Percentiles rank a stretch among this genome's conserved stretches.
Evolutionary conservation across 53 echinoderm and acorn worm species (phyloP).

Genomic region (Arbacia lixula): DNA sequence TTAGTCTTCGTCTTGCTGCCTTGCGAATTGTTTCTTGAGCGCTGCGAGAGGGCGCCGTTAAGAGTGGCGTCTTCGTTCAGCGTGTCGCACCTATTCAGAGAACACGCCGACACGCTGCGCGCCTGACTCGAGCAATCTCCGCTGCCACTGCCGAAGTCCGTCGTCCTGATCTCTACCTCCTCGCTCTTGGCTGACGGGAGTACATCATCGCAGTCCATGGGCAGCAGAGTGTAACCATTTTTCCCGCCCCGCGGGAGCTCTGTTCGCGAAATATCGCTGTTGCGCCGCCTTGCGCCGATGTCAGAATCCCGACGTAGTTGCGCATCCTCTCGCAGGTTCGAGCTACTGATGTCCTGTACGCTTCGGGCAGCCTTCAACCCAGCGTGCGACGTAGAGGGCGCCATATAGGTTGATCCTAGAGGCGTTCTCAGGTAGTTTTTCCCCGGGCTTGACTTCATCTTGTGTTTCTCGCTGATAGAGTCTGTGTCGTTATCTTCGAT

Average conservation of each 20-base stretch:
- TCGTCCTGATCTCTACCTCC: constrained; percentile 50
- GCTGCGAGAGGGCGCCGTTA: constrained; percentile 45
- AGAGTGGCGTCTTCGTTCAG: constrained; percentile 15
- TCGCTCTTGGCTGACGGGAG: constrained; percentile 36
- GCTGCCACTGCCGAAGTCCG: constrained; percentile 25
- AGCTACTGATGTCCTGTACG: constrained; percentile 46
- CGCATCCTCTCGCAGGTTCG: constrained; percentile 37
- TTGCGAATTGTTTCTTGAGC: constrained; percentile 48
- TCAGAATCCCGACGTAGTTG: constrained; percentile 4
- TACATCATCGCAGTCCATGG: constrained; percentile 45
- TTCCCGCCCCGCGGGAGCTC: constrained; percentile 42
- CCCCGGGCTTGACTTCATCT: constrained; percentile 45
- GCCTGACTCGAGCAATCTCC: constrained; percentile 38
- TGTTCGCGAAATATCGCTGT: constrained; percentile 40
- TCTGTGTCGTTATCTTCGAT: constrained; percentile 7
- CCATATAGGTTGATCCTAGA: constrained; percentile 47
- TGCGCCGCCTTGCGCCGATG: constrained; percentile 23
- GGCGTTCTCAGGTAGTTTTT: constrained; percentile 53
- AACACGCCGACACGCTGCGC: constrained; percentile 49
- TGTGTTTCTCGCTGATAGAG: constrained; percentile 14
- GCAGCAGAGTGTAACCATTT: constrained; percentile 38
- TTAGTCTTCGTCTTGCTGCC: constrained; percentile 54
- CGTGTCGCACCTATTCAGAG: constrained; percentile 29
- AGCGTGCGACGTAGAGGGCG: constrained; percentile 28
- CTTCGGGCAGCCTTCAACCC: constrained; percentile 33